Percentiles rank a stretch among this genome's conserved stretches.
Evolutionary conservation across 2,797 vertebrate species (phyloP).

Genomic region (Macroramphosus scolopax): DNA sequence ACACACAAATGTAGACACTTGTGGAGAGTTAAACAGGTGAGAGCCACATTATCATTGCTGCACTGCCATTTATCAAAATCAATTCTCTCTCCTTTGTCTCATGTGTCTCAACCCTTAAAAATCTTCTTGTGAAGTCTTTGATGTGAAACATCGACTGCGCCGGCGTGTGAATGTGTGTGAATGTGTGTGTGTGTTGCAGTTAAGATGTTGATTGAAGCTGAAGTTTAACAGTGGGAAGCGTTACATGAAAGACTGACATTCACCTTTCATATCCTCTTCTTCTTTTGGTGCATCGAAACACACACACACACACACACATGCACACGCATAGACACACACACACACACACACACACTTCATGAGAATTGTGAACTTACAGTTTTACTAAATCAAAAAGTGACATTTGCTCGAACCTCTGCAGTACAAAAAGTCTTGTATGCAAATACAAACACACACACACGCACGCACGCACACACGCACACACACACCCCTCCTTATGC

Average conservation of each 20-base stretch:
- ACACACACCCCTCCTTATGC: too few species aligned
- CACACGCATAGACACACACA: too few species aligned
- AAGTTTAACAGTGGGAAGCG: constrained; percentile 72
- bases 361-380: constrained; percentile 42
- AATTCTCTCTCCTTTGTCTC: constrained; percentile 13
- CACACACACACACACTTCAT: constrained; percentile 20
- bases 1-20: constrained; percentile 16
- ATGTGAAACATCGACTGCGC: constrained; percentile 45
- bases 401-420: constrained; percentile 44
- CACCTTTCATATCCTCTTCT: constrained; percentile 67
- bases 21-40: constrained; percentile 42
- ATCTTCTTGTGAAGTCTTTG: constrained; percentile 37
- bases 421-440: background rate
- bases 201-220: constrained; percentile 70
- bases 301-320: constrained; percentile 11
- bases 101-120: too few species aligned
- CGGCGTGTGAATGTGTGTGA: too few species aligned
- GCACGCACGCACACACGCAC: constrained; percentile 29
- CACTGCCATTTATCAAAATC: constrained; percentile 16
- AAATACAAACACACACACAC: constrained; percentile 16
- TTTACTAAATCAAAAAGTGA: constrained; percentile 59
- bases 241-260: constrained; percentile 74
- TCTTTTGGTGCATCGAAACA: constrained; percentile 53
- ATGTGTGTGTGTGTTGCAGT: constrained; percentile 23
- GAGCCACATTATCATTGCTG: background rate